Evolutionary conservation across 2,888 invertebrate species (phyloP).

Genomic region (Panorpa germanica): DNA sequence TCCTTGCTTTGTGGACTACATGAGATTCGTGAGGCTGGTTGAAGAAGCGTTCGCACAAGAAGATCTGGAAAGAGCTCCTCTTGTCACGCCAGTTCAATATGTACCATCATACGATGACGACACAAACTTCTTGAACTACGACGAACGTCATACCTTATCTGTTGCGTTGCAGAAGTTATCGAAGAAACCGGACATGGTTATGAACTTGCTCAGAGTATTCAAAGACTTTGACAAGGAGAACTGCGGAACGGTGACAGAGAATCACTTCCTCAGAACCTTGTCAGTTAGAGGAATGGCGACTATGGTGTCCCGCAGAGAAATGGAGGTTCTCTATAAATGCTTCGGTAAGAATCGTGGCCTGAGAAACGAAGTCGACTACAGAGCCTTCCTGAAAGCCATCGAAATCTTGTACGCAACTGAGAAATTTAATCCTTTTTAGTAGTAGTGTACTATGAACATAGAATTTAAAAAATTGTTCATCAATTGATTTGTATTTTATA

Average conservation of each 20-base stretch:
- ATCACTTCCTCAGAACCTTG: constrained; percentile 43
- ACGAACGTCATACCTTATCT: constrained; percentile 43
- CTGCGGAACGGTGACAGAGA: constrained; percentile 44
- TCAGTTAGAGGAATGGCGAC: constrained; percentile 40
- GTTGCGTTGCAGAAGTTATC: constrained; percentile 48
- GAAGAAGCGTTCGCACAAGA: constrained; percentile 51
- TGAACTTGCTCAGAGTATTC: constrained; percentile 49
- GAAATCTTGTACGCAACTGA: constrained; percentile 40
- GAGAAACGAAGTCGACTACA: constrained; percentile 46
- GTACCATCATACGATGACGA: constrained; percentile 44
- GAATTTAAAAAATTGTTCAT: too few species aligned
- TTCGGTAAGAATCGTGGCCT: constrained; percentile 46
- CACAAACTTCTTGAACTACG: constrained; percentile 48
- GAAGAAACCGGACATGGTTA: constrained; percentile 40
- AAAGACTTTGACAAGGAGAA: constrained; percentile 44
- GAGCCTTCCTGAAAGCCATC: constrained; percentile 44
- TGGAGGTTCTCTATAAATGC: constrained; percentile 52
- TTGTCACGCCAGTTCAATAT: constrained; percentile 48
- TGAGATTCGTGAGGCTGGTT: constrained; percentile 41
- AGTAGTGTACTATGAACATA: too few species aligned
- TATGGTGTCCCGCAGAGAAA: constrained; percentile 42
- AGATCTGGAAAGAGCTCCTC: constrained; percentile 44
- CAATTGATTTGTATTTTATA: too few species aligned
- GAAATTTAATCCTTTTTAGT: constrained; percentile 16
- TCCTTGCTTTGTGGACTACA: constrained; percentile 40